Conservation (phyloP, 2,888 invertebrate species). For the Agrilus cyanescens region DNA sequence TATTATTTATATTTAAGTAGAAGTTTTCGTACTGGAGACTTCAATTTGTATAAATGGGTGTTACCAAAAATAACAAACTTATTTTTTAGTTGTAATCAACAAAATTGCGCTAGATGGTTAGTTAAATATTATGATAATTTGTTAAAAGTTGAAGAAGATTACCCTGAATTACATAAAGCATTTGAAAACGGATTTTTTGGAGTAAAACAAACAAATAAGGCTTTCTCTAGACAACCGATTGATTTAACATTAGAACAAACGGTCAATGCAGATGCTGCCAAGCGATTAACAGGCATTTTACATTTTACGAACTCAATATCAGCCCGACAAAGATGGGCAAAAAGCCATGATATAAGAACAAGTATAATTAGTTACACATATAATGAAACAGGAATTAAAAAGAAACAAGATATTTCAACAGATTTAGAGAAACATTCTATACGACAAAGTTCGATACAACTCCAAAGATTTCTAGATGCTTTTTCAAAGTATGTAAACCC, state of each 20-base stretch:
- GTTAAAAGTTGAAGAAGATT: too few species aligned
- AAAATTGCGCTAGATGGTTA: too few species aligned
- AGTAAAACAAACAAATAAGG: conserved; percentile 17
- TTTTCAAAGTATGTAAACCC: conserved; percentile 10
- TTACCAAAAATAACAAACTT: too few species aligned
- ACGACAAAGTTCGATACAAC: conserved; percentile 4
- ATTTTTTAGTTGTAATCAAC: too few species aligned
- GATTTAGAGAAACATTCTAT: conserved; percentile 8
- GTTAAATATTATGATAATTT: too few species aligned
- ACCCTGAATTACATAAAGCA: conserved; percentile 9
- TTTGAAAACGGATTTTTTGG: conserved; percentile 10
- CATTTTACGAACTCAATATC: conserved; percentile 18
- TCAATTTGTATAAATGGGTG: conserved; percentile 10
- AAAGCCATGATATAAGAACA: conserved; percentile 8
- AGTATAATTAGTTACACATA: conserved; percentile 7
- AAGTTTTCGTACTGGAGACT: conserved; percentile 12
- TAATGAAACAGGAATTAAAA: conserved; percentile 7
- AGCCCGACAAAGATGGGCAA: conserved; percentile 19
- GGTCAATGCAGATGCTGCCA: conserved; percentile 20
- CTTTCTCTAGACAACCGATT: conserved; percentile 19
- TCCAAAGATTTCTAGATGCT: conserved; percentile 5
- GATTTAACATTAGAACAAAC: conserved; percentile 21
- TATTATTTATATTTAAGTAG: conserved; percentile 10
- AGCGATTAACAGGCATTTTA: conserved; percentile 15
- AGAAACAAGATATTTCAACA: conserved; percentile 7